A percentile compares a stretch with the other conserved stretches of the same genome.
Evolutionary conservation across 2,113 vertebrate genomes (phyloP).

Genomic region (Siphamia tubifer): DNA sequence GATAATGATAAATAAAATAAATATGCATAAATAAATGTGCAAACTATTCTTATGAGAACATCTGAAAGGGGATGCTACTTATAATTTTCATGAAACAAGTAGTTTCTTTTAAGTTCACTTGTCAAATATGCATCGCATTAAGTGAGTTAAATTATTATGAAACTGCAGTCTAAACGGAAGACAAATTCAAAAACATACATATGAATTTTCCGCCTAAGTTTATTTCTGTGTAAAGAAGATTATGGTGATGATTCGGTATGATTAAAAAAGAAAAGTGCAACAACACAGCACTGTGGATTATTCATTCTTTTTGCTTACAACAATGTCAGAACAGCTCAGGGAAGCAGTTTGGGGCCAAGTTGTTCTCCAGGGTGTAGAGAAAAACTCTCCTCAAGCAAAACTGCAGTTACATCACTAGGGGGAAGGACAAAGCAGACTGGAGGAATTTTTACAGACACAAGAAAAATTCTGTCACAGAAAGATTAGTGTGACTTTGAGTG

Average conservation of each 20-base stretch:
- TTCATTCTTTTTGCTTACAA: slow-evolving; percentile 22
- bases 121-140: too few relatives aligned
- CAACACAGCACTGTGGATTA: slow-evolving; percentile 1
- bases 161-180: too few relatives aligned
- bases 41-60: too few relatives aligned
- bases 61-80: too few relatives aligned
- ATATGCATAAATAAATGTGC: too few relatives aligned
- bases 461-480: background rate
- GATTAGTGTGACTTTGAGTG: background rate
- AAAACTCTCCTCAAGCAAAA: slow-evolving; percentile 35
- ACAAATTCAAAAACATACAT: too few relatives aligned
- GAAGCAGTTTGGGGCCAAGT: slow-evolving; percentile 18
- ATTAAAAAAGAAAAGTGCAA: background rate
- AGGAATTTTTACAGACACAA: background rate
- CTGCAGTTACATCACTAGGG: slow-evolving; percentile 10
- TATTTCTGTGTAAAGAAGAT: too few relatives aligned
- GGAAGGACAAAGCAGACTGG: background rate
- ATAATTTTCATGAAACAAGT: too few relatives aligned
- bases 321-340: slow-evolving; percentile 36
- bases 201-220: too few relatives aligned
- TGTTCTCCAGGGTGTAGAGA: slow-evolving; percentile 28
- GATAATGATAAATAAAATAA: too few relatives aligned
- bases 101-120: too few relatives aligned
- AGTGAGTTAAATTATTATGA: too few relatives aligned
- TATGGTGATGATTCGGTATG: background rate